These are phyloP conservation scores for Dolomedes plantarius DNA, from an alignment of 2,888 invertebrate genomes.

Conservation along the genomic window DNA sequence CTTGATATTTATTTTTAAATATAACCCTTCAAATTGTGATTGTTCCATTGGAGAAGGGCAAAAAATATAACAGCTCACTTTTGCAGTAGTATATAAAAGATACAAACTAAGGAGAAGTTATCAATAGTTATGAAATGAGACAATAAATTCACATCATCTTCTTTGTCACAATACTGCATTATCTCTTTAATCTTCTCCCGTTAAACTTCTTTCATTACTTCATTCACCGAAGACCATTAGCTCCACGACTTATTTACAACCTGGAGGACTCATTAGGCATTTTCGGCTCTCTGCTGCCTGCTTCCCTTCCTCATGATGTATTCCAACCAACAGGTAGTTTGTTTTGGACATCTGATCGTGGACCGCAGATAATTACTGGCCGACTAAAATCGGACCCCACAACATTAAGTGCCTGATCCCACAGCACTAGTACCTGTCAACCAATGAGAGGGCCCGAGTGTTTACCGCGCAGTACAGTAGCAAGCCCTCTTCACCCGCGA, in stretches of 20 bases:
- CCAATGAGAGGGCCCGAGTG: slow-evolving; percentile 33
- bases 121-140: too few species aligned
- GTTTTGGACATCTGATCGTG: slow-evolving; percentile 16
- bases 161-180: too few species aligned
- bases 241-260: background rate
- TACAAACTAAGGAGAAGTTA: too few species aligned
- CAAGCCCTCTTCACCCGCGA: background rate
- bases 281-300: background rate
- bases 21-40: too few species aligned
- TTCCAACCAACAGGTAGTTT: slow-evolving; percentile 37
- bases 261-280: slow-evolving; percentile 20
- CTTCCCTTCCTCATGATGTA: slow-evolving; percentile 24
- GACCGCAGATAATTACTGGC: slow-evolving; percentile 31
- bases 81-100: too few species aligned
- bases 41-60: too few species aligned
- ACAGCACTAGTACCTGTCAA: slow-evolving; percentile 19
- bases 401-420: slow-evolving; percentile 13
- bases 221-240: slow-evolving; percentile 18
- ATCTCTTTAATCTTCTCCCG: too few species aligned
- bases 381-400: slow-evolving; percentile 11
- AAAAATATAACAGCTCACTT: too few species aligned
- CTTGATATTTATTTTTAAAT: too few species aligned
- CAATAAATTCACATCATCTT: too few species aligned
- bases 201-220: background rate
- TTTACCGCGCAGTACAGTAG: slow-evolving; percentile 34